A percentile compares a stretch with the other conserved stretches of the same genome.
These are phyloP conservation scores for Nebria brevicollis DNA, from an alignment of 2,888 invertebrate genomes.

Conservation along the genomic window DNA sequence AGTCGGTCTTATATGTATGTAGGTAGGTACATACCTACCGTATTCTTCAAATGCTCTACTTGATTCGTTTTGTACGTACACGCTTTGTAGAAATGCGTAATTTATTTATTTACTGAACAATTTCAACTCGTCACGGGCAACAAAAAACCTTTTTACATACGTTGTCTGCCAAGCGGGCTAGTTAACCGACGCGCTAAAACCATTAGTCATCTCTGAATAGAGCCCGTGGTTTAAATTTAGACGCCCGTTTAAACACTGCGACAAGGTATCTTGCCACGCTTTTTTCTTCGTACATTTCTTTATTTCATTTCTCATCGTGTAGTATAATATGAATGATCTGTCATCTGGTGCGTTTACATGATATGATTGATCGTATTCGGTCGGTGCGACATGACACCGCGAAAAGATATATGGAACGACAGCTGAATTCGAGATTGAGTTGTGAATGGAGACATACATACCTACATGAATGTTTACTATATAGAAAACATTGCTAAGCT, in stretches of 20 bases:
- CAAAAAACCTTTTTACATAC: constrained; percentile 43
- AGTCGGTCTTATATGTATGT: neutral
- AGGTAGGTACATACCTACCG: no score
- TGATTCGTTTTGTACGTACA: no score
- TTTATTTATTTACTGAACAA: constrained; percentile 41
- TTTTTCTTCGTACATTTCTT: constrained; percentile 15
- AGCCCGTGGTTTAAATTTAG: constrained; percentile 38
- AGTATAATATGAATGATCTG: constrained; percentile 43
- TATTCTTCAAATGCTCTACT: no score
- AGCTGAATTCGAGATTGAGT: constrained; percentile 29
- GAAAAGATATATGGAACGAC: constrained; percentile 37
- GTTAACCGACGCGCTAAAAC: constrained; percentile 45
- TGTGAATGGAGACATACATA: constrained; percentile 31
- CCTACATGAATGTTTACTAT: constrained; percentile 1
- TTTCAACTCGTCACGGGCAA: constrained; percentile 39
- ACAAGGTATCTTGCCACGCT: constrained; percentile 10
- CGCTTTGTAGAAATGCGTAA: neutral
- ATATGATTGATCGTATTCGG: constrained; percentile 47
- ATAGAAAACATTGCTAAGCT: constrained; percentile 6
- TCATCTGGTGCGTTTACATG: constrained; percentile 45
- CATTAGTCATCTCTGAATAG: constrained; percentile 44
- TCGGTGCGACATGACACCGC: constrained; percentile 27
- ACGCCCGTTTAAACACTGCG: constrained; percentile 26
- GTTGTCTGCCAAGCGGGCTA: constrained; percentile 42
- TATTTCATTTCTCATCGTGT: constrained; percentile 33